A percentile compares a stretch with the other conserved stretches of the same genome.
phyloP scores from a whole-genome alignment of 92 coral and sea anemone genomes.

The Epizoanthus rinbou region DNA sequence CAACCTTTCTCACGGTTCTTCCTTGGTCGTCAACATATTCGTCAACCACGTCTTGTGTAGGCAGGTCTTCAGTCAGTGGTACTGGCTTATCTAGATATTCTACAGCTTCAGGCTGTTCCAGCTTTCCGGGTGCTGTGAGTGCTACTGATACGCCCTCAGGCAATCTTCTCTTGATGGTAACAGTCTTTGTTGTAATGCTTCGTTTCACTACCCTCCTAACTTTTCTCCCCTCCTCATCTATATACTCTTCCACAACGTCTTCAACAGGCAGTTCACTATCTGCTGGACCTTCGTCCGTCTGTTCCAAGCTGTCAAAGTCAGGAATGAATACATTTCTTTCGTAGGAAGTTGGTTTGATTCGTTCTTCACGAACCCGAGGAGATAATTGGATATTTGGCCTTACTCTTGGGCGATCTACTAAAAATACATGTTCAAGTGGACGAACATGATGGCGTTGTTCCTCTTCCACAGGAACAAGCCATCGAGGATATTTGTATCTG shows the following conservation, averaged over 20 bases:
- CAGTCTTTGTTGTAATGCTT: slow-evolving; percentile 32
- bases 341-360: background rate
- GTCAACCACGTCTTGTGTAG: slow-evolving; percentile 48
- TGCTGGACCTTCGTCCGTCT: background rate
- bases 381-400: background rate
- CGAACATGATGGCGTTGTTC: background rate
- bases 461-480: slow-evolving; percentile 22
- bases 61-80: too few species aligned
- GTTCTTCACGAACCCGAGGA: slow-evolving; percentile 1
- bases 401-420: background rate
- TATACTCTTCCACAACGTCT: slow-evolving; percentile 58
- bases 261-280: slow-evolving; percentile 28
- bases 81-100: too few species aligned
- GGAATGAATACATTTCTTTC: background rate
- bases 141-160: background rate
- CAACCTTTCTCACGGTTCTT: slow-evolving; percentile 53
- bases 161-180: background rate
- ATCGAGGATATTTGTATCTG: slow-evolving; percentile 8
- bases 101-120: background rate
- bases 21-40: slow-evolving; percentile 72
- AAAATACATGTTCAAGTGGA: slow-evolving; percentile 10
- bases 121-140: background rate
- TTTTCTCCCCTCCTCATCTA: slow-evolving; percentile 61
- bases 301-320: slow-evolving; percentile 17
- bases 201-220: slow-evolving; percentile 52